Evolutionary conservation across 2,888 invertebrate species (phyloP), one percentile per base, ranked within the genome.

Genomic region (Buathra laborator): DNA sequence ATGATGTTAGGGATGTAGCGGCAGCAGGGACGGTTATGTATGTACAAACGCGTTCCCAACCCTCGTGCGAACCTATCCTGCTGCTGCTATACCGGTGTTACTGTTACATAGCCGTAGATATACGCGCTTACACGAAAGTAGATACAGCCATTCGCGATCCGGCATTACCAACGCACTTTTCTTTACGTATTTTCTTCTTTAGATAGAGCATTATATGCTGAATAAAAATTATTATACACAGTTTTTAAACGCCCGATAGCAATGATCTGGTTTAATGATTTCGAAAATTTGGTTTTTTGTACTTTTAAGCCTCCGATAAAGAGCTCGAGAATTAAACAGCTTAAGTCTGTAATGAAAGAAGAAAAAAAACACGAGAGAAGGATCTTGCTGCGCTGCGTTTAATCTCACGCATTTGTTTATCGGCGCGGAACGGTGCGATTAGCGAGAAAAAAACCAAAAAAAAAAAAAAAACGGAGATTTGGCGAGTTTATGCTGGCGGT

Each of bases 361-460:
- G 44, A 37, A 66, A 71, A 84, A 72, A 14, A 14, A 4, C 10
- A 14, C 56, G 37, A 59, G 67, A 14, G 64, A 10, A 12, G 19
- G 51, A 74, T 84, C 74, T 84, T 81, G 67, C 84, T 62, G 77
- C 32, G 53, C 59, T 67, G 79, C 72, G 71, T 77, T 72, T 59
- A 80, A 85, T 80, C 76, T 53, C 72, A 59, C 79, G 70, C 75
- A 76, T 70, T 82, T 85, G 76, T 80, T 85, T 80, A 83, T 77
- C 80, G 67, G 67, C 72, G 82, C 79, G 64, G 76, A 75, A 83
- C 59, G 78, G 75, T 71, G 71, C 71, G 80, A 76, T 82, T 78
- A 53, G 43, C 44, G 53, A 81, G 19, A 74, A 46, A 44, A 37
- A 75, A 19, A 70, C 62, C n/a, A 29, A 66, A 44, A 72, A 67